A percentile compares a stretch with the other conserved stretches of the same genome.
These are phyloP conservation scores for Sebastolobus altivelis DNA, from an alignment of 2,797 vertebrate genomes.

Conservation along the genomic window DNA sequence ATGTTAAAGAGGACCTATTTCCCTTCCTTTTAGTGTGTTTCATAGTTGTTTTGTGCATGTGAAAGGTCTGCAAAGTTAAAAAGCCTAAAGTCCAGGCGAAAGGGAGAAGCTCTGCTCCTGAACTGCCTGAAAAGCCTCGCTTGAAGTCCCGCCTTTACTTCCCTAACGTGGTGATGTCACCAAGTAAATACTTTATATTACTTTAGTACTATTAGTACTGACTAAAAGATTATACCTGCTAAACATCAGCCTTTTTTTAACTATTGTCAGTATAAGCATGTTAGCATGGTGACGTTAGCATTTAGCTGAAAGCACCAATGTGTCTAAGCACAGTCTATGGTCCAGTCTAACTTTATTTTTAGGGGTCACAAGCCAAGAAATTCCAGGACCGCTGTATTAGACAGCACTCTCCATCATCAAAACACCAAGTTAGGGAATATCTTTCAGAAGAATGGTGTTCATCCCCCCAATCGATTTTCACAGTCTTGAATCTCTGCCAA, in stretches of 20 bases:
- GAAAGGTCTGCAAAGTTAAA: too few relatives aligned
- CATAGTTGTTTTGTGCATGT: too few relatives aligned
- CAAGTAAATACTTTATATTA: too few relatives aligned
- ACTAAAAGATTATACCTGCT: not conserved
- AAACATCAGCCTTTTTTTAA: not conserved
- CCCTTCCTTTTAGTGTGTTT: too few relatives aligned
- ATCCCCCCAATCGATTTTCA: not conserved
- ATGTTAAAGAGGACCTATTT: not conserved
- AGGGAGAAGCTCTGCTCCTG: too few relatives aligned
- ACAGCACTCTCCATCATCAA: conserved; percentile 8
- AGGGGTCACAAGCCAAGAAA: not conserved
- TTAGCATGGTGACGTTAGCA: not conserved
- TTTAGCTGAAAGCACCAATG: not conserved
- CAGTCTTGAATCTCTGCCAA: not conserved
- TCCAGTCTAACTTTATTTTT: conserved; percentile 5
- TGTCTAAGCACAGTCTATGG: not conserved
- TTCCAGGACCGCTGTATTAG: not conserved
- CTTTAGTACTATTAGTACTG: too few relatives aligned
- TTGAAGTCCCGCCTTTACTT: too few relatives aligned
- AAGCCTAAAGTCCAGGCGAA: too few relatives aligned
- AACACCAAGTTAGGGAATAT: conserved; percentile 13
- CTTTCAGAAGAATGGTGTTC: conserved; percentile 6
- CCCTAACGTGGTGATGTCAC: too few relatives aligned
- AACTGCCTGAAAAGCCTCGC: too few relatives aligned
- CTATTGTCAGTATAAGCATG: not conserved